phyloP scores from a whole-genome alignment of 2,113 vertebrate species.

The Dipodomys stephensi region DNA sequence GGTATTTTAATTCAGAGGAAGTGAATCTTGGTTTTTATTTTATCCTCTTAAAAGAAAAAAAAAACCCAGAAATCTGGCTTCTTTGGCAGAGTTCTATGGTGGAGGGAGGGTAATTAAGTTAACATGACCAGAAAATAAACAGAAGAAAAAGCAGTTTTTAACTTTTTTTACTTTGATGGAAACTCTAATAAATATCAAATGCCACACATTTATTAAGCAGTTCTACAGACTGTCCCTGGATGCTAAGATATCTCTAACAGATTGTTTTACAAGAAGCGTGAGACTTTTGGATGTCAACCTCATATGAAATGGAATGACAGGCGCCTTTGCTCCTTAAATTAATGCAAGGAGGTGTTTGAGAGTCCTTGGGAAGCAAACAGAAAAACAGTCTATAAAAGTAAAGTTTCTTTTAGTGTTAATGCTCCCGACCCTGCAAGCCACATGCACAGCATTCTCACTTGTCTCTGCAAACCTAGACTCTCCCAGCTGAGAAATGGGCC shows the following conservation, averaged over 20 bases:
- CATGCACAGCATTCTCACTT: background rate
- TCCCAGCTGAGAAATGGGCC: background rate
- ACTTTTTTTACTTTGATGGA: conserved; percentile 46
- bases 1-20: conserved; percentile 77
- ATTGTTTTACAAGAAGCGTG: conserved; percentile 7
- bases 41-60: conserved; percentile 71
- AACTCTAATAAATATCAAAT: conserved; percentile 63
- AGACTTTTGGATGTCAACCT: background rate
- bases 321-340: background rate
- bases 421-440: background rate
- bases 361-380: background rate
- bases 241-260: conserved; percentile 36
- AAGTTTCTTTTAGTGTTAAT: background rate
- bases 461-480: background rate
- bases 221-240: conserved; percentile 35
- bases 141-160: conserved; percentile 60
- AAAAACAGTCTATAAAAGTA: background rate
- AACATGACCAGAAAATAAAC: conserved; percentile 67
- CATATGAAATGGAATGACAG: background rate
- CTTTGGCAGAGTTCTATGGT: conserved; percentile 48
- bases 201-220: conserved; percentile 37
- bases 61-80: conserved; percentile 56
- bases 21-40: conserved; percentile 76
- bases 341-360: conserved; percentile 19
- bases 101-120: conserved; percentile 51